Evolutionary conservation across 2,888 invertebrate genomes (phyloP), one percentile per base, ranked within the genome.

Genomic region (Trypoxylon attenuatum): DNA sequence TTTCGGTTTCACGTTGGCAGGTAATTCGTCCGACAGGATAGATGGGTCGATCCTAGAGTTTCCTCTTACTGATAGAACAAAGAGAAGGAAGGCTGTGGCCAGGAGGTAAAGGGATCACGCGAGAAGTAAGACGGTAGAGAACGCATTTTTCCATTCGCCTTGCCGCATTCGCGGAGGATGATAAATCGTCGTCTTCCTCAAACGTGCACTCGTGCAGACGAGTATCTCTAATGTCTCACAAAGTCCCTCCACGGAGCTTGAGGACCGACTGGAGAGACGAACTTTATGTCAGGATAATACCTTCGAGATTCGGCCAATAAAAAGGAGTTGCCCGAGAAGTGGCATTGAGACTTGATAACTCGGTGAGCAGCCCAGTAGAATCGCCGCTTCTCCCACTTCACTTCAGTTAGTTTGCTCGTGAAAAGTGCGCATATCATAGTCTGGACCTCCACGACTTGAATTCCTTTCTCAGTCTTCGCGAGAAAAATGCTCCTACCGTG

Each of bases 151-250:
- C 69, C 61, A 63, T 53, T 60, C 64, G 68, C 57, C 56, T 22
- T 53, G 62, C 41, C 63, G 64, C 68, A 58, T 69, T 70, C 69
- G 56, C 51, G 54, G 54, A 69, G 72, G 73, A 84, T 84, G 84
- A 84, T 83, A 82, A 84, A 85, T 85, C 77, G 81, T 71, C 73
- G 70, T 74, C 73, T 60, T 75, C 51, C 64, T 61, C 43, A 38
- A 55, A 54, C 43, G 73, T 39, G 50, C 67, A 52, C 74, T 60
- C 56, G 56, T 59, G 63, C 64, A 58, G 61, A 76, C 69, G 69
- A 73, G 73, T 80, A 72, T 77, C 77, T 80, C 79, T 66, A 72
- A 66, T 74, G 76, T 80, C 73, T 76, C 55, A 58, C 64, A 45
- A 65, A 61, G 63, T 69, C 62, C 61, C 68, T 69, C 58, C 57